A percentile compares a stretch with the other conserved stretches of the same genome.
Conservation (phyloP, 2,888 invertebrate genomes). For the Arrhopalites spinosus region DNA sequence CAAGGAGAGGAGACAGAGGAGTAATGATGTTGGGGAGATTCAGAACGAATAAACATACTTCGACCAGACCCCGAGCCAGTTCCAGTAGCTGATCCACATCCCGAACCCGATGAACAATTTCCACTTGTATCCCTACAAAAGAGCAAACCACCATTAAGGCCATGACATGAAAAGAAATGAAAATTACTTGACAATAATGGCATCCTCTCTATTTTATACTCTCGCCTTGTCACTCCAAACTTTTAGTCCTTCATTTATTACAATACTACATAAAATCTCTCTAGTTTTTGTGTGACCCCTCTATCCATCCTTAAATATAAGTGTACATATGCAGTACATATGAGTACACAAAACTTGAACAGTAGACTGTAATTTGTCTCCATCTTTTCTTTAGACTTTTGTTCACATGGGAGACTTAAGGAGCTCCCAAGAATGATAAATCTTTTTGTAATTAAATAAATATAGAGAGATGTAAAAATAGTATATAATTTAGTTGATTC, state of each 20-base stretch:
- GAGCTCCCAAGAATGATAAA: too few relatives aligned
- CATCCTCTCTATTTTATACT: neutral
- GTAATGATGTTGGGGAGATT: constrained; percentile 62
- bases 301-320: too few relatives aligned
- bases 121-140: constrained; percentile 47
- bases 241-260: constrained; percentile 1
- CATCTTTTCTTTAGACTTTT: too few relatives aligned
- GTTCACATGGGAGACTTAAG: too few relatives aligned
- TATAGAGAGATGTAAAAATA: neutral
- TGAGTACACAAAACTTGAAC: too few relatives aligned
- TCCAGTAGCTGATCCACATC: constrained; percentile 52
- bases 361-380: too few relatives aligned
- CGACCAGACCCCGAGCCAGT: constrained; percentile 39
- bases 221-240: constrained; percentile 11
- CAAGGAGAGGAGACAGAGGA: constrained; percentile 54
- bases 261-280: too few relatives aligned
- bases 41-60: constrained; percentile 63
- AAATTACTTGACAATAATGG: constrained; percentile 30
- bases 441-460: too few relatives aligned
- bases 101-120: constrained; percentile 53
- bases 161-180: constrained; percentile 31
- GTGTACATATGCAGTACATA: too few relatives aligned
- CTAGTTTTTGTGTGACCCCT: too few relatives aligned
- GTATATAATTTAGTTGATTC: constrained; percentile 22
- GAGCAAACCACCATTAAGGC: constrained; percentile 25